Percentiles rank a stretch among this genome's conserved stretches.
Conservation (phyloP, 2,888 invertebrate species). For the Pterostichus madidus region DNA sequence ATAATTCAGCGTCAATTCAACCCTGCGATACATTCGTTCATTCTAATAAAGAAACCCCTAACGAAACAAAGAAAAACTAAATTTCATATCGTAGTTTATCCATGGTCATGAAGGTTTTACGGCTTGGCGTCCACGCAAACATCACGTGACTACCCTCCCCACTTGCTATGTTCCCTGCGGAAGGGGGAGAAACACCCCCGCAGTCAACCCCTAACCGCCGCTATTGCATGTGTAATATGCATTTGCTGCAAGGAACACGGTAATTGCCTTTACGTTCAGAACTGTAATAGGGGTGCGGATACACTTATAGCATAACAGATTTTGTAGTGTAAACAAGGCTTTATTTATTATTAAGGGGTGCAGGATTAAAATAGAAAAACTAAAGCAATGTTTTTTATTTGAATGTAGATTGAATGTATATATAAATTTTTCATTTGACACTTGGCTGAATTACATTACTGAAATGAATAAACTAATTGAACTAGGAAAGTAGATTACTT, state of each 20-base stretch:
- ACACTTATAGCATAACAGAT: neutral
- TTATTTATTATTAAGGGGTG: too few species aligned
- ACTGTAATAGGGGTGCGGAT: neutral
- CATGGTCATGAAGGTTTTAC: slow-evolving; percentile 34
- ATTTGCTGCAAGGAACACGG: slow-evolving; percentile 21
- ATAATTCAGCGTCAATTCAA: too few species aligned
- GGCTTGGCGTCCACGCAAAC: slow-evolving; percentile 2
- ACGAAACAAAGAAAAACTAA: slow-evolving; percentile 31
- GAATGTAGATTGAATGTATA: too few species aligned
- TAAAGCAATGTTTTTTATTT: too few species aligned
- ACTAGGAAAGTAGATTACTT: too few species aligned
- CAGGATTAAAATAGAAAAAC: too few species aligned
- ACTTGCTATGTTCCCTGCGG: neutral
- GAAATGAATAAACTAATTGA: too few species aligned
- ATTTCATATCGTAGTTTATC: slow-evolving; percentile 20
- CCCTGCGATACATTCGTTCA: neutral
- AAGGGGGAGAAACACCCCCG: slow-evolving; percentile 15
- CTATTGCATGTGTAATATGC: slow-evolving; percentile 60
- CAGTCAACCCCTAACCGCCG: slow-evolving; percentile 54
- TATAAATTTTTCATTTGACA: too few species aligned
- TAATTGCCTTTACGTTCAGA: slow-evolving; percentile 42
- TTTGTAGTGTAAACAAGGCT: too few species aligned
- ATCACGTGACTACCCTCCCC: neutral
- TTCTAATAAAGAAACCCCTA: slow-evolving; percentile 3
- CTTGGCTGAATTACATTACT: too few species aligned